Evolutionary conservation across 2,113 vertebrate species (phyloP).

Genomic region (Cathartes aura): DNA sequence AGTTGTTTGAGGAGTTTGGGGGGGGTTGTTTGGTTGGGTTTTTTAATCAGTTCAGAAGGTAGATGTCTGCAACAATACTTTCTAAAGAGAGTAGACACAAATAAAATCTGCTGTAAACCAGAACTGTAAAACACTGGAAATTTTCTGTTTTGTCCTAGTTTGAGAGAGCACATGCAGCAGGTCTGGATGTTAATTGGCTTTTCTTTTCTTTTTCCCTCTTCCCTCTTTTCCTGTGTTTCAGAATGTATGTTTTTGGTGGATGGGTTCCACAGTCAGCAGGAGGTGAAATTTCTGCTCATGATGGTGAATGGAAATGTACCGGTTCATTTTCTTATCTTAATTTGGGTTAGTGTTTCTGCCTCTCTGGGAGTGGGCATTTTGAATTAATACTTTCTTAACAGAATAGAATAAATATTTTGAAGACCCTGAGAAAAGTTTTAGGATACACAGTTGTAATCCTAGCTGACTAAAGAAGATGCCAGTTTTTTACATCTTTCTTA

Average conservation of each 20-base stretch:
- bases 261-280: slow-evolving; percentile 89
- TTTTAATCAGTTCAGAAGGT: neutral
- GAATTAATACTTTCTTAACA: slow-evolving; percentile 9
- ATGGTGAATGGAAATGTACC: slow-evolving; percentile 92
- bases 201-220: neutral
- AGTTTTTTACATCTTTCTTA: neutral
- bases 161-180: slow-evolving; percentile 27
- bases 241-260: slow-evolving; percentile 97
- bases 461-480: neutral
- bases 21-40: neutral
- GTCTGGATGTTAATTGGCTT: slow-evolving; percentile 27
- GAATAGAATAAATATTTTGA: neutral
- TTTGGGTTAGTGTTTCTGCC: slow-evolving; percentile 83
- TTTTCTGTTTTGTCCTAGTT: neutral
- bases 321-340: slow-evolving; percentile 89
- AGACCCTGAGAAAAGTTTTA: neutral
- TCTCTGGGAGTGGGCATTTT: neutral
- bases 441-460: neutral
- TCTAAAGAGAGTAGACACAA: neutral
- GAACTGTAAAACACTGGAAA: neutral
- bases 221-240: slow-evolving; percentile 58
- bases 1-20: neutral
- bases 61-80: neutral
- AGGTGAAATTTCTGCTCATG: slow-evolving; percentile 74
- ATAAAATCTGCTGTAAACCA: neutral